A percentile compares a stretch with the other conserved stretches of the same genome.
These are phyloP conservation scores for Leiothrix lutea DNA, from an alignment of 2,113 vertebrate genomes.

Conservation along the genomic window DNA sequence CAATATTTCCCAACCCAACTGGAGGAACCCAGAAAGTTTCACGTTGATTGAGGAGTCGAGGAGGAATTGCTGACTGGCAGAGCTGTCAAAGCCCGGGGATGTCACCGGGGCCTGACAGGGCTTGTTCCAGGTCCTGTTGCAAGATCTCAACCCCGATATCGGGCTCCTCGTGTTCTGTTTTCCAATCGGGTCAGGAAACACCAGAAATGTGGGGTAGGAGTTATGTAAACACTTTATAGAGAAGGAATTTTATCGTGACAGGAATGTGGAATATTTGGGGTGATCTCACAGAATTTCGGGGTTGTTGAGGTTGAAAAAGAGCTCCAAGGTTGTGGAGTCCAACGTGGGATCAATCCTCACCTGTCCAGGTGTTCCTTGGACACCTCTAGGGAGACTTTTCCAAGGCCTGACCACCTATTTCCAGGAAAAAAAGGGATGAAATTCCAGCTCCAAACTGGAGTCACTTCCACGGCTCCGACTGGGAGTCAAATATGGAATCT, in stretches of 20 bases:
- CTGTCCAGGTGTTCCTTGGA: neutral
- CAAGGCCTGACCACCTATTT: neutral
- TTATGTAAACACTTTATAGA: neutral
- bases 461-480: rapidly evolving
- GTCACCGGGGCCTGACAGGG: constrained; percentile 26
- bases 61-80: constrained; percentile 38
- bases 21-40: neutral
- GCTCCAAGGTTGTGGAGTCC: neutral
- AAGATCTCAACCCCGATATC: neutral
- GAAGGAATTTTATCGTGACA: rapidly evolving
- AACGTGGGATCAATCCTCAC: rapidly evolving
- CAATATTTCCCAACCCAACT: neutral
- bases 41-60: neutral
- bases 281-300: rapidly evolving
- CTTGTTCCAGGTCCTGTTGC: neutral
- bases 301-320: neutral
- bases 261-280: rapidly evolving
- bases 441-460: neutral
- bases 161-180: neutral
- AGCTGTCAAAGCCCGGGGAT: constrained; percentile 1
- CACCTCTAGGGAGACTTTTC: neutral
- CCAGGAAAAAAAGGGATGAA: neutral
- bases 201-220: neutral
- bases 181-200: neutral
- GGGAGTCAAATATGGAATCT: neutral